These are phyloP conservation scores for Ectobius pallidus DNA, from an alignment of 2,888 invertebrate species.

Conservation along the genomic window DNA sequence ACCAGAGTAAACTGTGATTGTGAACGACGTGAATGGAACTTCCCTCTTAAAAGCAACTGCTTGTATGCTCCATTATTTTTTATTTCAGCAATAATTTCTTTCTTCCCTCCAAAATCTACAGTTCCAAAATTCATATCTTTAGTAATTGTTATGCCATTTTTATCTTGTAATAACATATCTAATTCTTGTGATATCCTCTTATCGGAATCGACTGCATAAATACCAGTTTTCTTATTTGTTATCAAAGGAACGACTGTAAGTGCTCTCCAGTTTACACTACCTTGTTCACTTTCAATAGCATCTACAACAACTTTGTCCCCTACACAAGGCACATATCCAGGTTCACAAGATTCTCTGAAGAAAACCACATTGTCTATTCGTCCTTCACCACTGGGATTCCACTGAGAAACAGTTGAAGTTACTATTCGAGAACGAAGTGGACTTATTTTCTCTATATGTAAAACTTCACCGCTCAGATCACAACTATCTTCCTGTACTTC, in stretches of 20 bases:
- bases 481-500: constrained; percentile 64
- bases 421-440: constrained; percentile 65
- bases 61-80: constrained; percentile 55
- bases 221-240: neutral
- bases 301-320: constrained; percentile 68
- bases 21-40: constrained; percentile 59
- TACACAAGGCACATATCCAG: constrained; percentile 60
- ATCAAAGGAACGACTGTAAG: constrained; percentile 55
- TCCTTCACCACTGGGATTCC: constrained; percentile 55
- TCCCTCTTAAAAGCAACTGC: constrained; percentile 59
- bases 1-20: constrained; percentile 61
- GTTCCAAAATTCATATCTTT: constrained; percentile 55
- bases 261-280: constrained; percentile 64
- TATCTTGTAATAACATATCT: constrained; percentile 50
- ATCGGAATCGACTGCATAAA: neutral
- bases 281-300: constrained; percentile 75
- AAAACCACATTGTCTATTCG: constrained; percentile 68
- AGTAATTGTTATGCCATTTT: constrained; percentile 62
- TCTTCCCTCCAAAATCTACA: constrained; percentile 54
- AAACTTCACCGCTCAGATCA: constrained; percentile 61
- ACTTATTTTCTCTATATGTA: constrained; percentile 65
- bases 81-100: constrained; percentile 57
- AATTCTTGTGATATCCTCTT: constrained; percentile 37
- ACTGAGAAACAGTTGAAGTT: constrained; percentile 59
- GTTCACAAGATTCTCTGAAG: constrained; percentile 60